Evolutionary conservation across 2,113 vertebrate species (phyloP).

Genomic region (Bagarius yarrelli): DNA sequence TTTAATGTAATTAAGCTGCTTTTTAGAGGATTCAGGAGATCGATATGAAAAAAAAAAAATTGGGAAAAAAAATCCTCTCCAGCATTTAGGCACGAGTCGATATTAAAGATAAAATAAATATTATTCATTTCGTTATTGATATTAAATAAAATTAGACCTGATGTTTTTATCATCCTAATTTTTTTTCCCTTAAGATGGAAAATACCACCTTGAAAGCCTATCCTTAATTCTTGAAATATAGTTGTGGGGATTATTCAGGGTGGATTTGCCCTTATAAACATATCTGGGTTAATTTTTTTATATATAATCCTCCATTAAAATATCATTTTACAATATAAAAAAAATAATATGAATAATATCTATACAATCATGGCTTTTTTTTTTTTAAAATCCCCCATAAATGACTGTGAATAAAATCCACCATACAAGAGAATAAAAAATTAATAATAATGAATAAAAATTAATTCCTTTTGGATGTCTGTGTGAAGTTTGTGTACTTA

Average conservation of each 20-base stretch:
- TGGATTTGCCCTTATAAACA: background rate
- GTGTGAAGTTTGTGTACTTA: too few species aligned
- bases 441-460: background rate
- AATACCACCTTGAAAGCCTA: background rate
- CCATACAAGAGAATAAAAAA: background rate
- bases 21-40: background rate
- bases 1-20: background rate
- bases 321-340: background rate
- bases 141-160: background rate
- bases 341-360: background rate
- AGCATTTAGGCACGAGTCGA: conserved; percentile 13
- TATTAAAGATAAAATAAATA: background rate
- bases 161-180: background rate
- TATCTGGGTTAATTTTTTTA: background rate
- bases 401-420: too few species aligned
- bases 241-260: background rate
- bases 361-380: background rate
- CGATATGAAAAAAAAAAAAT: background rate
- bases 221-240: background rate
- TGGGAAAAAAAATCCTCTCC: background rate
- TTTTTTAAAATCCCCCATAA: background rate
- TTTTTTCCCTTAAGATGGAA: background rate
- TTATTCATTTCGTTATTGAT: background rate
- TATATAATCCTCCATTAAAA: background rate
- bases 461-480: background rate